These are phyloP conservation scores for Cremastinae sp. DNA, from an alignment of 2,888 invertebrate species.

Conservation along the genomic window DNA sequence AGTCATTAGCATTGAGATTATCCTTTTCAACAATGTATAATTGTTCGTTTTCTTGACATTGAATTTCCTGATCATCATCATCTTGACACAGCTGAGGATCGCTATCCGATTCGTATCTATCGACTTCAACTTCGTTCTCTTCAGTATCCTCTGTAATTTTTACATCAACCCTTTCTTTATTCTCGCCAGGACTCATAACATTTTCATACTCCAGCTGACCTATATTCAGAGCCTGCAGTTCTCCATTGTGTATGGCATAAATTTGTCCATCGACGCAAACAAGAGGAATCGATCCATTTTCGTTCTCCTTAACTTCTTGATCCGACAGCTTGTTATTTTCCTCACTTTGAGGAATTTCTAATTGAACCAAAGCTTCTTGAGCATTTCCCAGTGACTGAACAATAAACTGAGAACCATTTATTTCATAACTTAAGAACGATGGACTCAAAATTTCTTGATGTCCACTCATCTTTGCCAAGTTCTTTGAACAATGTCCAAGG, in stretches of 20 bases:
- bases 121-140: constrained; percentile 44
- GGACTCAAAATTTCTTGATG: constrained; percentile 64
- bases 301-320: constrained; percentile 57
- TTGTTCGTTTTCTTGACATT: constrained; percentile 41
- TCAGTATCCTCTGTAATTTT: constrained; percentile 63
- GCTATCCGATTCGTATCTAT: constrained; percentile 33
- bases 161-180: constrained; percentile 56
- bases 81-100: constrained; percentile 21
- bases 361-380: constrained; percentile 59
- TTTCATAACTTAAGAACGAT: constrained; percentile 72
- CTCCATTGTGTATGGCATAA: constrained; percentile 71
- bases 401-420: constrained; percentile 74
- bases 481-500: background rate
- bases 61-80: constrained; percentile 64
- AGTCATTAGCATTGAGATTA: constrained; percentile 77
- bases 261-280: constrained; percentile 73
- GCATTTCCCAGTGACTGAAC: constrained; percentile 67
- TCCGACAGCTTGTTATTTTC: constrained; percentile 58
- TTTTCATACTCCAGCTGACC: constrained; percentile 65
- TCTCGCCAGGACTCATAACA: constrained; percentile 48
- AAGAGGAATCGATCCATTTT: constrained; percentile 71
- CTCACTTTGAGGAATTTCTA: constrained; percentile 57
- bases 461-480: constrained; percentile 65
- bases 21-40: constrained; percentile 51
- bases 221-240: constrained; percentile 70